Evolutionary conservation across 2,797 vertebrate genomes (phyloP).

Genomic region (Hipposideros larvatus): DNA sequence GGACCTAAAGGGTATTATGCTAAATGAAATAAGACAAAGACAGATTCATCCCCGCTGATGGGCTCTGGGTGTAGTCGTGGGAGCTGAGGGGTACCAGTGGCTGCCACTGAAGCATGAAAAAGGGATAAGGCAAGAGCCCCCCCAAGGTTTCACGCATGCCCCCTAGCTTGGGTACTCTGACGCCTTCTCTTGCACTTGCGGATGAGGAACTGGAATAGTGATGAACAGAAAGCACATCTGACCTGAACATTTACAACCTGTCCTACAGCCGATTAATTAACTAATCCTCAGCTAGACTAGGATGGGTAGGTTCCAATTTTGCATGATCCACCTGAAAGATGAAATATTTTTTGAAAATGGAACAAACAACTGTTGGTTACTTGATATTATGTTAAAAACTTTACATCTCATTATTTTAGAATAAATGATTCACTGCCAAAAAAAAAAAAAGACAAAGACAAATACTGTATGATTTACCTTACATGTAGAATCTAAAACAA

Average conservation of each 20-base stretch:
- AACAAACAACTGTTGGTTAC: slow-evolving; percentile 52
- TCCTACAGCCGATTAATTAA: not conserved
- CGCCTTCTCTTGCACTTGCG: slow-evolving; percentile 71
- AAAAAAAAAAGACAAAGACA: not conserved
- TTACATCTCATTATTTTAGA: slow-evolving; percentile 34
- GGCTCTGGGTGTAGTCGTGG: too few species aligned
- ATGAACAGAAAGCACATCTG: slow-evolving; percentile 44
- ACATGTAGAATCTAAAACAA: not conserved
- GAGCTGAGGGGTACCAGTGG: too few species aligned
- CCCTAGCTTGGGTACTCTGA: slow-evolving; percentile 80
- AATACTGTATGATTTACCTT: not conserved
- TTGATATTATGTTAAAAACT: slow-evolving; percentile 43
- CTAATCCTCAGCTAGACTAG: not conserved
- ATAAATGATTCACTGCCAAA: slow-evolving; percentile 33
- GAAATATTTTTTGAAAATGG: slow-evolving; percentile 28
- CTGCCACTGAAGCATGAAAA: too few species aligned
- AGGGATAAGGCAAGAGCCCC: too few species aligned
- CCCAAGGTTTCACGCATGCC: slow-evolving; percentile 54
- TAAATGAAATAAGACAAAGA: not conserved
- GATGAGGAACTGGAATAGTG: slow-evolving; percentile 11
- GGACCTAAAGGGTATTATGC: not conserved
- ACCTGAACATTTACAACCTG: not conserved
- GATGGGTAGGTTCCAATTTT: slow-evolving; percentile 42
- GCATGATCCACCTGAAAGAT: slow-evolving; percentile 29
- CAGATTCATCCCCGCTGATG: too few species aligned